Base-by-base conservation (phyloP, 2,888 invertebrate species). In the Plebejus anna region DNA sequence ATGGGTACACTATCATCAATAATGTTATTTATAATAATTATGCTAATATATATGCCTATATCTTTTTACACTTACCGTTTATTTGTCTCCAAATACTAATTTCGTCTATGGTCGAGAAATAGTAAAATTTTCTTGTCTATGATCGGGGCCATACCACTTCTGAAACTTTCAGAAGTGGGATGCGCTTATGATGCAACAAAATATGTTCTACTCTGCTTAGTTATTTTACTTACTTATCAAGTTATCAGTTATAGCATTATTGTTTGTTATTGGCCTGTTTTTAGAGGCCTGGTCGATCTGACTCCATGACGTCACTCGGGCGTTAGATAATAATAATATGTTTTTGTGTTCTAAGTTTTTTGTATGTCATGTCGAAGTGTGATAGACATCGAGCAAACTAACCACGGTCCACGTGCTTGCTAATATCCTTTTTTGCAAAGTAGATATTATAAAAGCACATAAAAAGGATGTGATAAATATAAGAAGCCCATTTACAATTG, bases 291-390 rank as follows among this genome's bases (percentile, higher is more conserved):
- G 66, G 66, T 36, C 32, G 13, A 36, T 66, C 32, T 66, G 66
- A 66, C 28, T 28, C 28, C 11, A 32, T 66, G 61, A 66, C 66
- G 66, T 66, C 66, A 36, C 66, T 36, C 11, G 61, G 22, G 11
- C 32, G 28, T 5, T 5, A 13, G 13, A 13, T 13, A 66, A 66
- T 32, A 66, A 13, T 13, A 66, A 66, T 32, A 66, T 66, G 66
- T 66, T 66, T 61, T 61, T 61, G 28, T 61, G 61, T 28, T 28
- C 61, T 61, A 28, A 61, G 61, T 61, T 61, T 66, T 61, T 66
- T 66, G 66, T 66, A 66, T 4, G 32, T 32, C 32, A 3, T 4
- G 32, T 32, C 32, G 2, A 66, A 66, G 66, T 16, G 61, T 61
- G 61, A 28, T 61, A 11, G 11, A 61, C 11, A 22, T 22, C 13